Percentiles rank a stretch among this genome's conserved stretches.
Evolutionary conservation across 2,113 vertebrate genomes (phyloP).

Genomic region (Corythornis vintsioides): DNA sequence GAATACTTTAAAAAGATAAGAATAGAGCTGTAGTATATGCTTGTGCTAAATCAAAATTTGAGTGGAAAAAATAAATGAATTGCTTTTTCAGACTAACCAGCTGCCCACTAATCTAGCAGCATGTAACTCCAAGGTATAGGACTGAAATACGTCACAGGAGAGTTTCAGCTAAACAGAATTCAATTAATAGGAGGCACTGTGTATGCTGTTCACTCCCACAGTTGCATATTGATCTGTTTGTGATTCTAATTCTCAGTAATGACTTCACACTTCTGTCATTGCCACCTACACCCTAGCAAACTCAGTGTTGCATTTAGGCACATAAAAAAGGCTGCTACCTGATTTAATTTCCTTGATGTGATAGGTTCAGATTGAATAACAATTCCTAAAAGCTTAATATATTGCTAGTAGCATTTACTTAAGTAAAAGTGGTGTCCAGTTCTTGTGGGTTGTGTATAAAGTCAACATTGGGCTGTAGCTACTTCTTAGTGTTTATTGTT

Average conservation of each 20-base stretch:
- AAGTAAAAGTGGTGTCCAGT: neutral
- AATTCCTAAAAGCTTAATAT: neutral
- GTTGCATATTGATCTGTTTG: neutral
- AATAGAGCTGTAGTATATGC: neutral
- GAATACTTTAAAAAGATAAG: neutral
- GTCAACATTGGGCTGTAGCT: neutral
- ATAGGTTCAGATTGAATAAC: neutral
- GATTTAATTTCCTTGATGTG: neutral
- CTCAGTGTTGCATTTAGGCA: neutral
- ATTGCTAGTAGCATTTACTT: neutral
- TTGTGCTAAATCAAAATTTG: neutral
- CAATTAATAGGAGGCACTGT: neutral
- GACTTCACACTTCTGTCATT: neutral
- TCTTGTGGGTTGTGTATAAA: neutral
- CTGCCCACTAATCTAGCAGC: accelerated
- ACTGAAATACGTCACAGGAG: accelerated
- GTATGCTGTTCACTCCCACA: neutral
- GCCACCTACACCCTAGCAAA: neutral
- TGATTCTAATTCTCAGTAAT: neutral
- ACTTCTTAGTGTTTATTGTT: neutral
- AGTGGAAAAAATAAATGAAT: neutral
- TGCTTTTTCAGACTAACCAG: neutral
- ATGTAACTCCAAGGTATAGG: accelerated
- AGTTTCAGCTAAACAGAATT: neutral
- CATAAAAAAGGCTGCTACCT: neutral